Evolutionary conservation across 2,888 invertebrate species (phyloP), one percentile per base, ranked within the genome.

Genomic region (Diaphora mendica): DNA sequence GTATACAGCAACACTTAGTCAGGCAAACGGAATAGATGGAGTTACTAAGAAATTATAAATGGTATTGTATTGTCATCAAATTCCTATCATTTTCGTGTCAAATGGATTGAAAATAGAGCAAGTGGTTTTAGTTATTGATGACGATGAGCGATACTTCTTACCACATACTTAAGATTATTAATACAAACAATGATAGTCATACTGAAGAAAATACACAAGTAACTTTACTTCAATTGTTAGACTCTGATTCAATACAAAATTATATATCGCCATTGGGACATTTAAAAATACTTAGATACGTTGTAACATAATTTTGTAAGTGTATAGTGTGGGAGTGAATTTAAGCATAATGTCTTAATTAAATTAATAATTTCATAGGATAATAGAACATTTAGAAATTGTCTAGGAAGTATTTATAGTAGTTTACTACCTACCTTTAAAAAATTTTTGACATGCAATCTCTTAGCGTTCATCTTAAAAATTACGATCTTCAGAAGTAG

Each of bases 1-100:
- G 48, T n/a, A 66, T 74, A 71, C 62, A 77, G 77, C 74, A 80
- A 74, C 70, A 75, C 66, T 85, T 85, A 83, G 81, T 83, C 83
- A 83, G 77, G 39, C n/a, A 23, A 76, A 77, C 78, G 55, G 80
- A 82, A 85, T 74, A 70, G 78, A 51, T 71, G 51, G 73, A 64
- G 42, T 77, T 74, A 73, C 39, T 33, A 64, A 51, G 59, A 69
- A 77, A 80, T 75, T 51, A 72, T 44, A 64, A 48, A 68, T 72
- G 42, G 68, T 30, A 65, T 39, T 33, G 70, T 66, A 77, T 75
- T 72, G 77, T 83, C 85, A 83, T 81, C 75, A 59, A 70, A 77
- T 68, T 71, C 70, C 76, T 74, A 78, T 80, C 72, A 77, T 72
- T 33, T 2, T n/a, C 55, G 55, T 30, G 26, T 17, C 62, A 30